These are phyloP conservation scores for Propithecus deckenii DNA, from an alignment of 2,797 vertebrate genomes.

Conservation along the genomic window DNA sequence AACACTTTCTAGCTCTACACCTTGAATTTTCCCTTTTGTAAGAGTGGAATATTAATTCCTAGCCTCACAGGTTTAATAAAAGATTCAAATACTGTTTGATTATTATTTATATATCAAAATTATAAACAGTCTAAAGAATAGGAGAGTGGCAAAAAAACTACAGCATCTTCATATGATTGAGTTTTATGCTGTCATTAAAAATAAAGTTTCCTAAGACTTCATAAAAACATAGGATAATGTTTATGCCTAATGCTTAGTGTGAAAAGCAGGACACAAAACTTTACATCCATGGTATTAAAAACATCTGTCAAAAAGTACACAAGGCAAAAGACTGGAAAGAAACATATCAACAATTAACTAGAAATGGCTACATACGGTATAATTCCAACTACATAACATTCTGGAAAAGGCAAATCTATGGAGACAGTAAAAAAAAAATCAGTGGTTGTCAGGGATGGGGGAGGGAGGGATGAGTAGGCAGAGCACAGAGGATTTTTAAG, in stretches of 20 bases:
- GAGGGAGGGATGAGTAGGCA: neutral
- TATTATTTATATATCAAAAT: neutral
- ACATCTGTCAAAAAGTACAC: neutral
- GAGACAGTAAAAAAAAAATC: neutral
- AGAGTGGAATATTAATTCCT: neutral
- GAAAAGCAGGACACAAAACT: neutral
- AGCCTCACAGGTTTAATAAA: neutral
- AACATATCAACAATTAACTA: neutral
- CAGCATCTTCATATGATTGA: neutral
- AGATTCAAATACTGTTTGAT: neutral
- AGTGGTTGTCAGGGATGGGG: neutral
- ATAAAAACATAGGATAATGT: neutral
- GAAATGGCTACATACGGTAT: neutral
- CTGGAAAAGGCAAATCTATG: neutral
- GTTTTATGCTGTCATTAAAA: slow-evolving; percentile 23
- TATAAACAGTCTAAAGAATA: neutral
- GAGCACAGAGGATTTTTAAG: neutral
- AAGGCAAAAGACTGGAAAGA: neutral
- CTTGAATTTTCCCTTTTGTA: neutral
- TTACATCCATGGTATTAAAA: neutral
- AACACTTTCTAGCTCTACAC: neutral
- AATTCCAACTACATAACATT: neutral
- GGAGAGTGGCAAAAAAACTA: neutral
- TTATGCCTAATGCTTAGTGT: neutral
- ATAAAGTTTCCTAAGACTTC: neutral